Conservation (phyloP, 2,113 vertebrate species). For the Bolborhynchus lineola region DNA sequence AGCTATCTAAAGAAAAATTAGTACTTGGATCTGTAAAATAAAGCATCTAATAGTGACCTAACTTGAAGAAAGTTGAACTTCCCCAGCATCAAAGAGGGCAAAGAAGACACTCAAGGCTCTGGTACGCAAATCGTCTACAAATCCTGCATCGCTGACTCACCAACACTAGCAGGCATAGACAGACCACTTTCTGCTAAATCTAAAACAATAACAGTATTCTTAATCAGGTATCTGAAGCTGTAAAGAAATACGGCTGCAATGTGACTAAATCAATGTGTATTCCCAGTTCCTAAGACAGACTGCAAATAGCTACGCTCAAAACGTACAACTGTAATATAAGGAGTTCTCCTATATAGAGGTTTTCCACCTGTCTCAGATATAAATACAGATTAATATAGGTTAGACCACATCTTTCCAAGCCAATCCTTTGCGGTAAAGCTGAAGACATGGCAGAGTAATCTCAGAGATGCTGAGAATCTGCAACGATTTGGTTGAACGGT, state of each 20-base stretch:
- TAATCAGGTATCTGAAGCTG: neutral
- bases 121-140: neutral
- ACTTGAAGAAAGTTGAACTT: neutral
- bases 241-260: neutral
- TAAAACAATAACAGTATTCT: neutral
- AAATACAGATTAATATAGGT: neutral
- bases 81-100: neutral
- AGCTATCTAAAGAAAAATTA: neutral
- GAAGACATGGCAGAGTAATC: neutral
- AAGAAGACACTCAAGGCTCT: neutral
- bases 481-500: neutral
- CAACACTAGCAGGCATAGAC: neutral
- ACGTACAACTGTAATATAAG: neutral
- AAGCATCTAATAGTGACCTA: accelerated
- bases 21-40: neutral
- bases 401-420: neutral
- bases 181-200: neutral
- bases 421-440: neutral
- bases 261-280: neutral
- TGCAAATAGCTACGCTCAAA: neutral
- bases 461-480: neutral
- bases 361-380: neutral
- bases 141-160: neutral
- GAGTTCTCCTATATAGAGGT: neutral
- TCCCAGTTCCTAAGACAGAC: neutral